phyloP scores from a whole-genome alignment of 1,140 invertebrate species.

The Gryon sp. region DNA sequence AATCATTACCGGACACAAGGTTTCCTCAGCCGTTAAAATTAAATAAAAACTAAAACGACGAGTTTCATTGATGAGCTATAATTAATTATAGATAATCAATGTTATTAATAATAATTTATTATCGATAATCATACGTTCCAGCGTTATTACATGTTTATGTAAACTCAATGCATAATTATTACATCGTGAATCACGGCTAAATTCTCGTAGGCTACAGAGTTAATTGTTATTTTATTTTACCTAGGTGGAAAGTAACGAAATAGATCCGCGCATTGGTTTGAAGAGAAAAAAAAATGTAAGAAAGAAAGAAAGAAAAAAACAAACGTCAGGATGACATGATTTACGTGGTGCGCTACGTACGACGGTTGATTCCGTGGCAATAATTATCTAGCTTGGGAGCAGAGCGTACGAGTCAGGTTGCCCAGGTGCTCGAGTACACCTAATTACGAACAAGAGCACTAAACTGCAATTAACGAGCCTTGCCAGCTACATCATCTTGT shows the following conservation, averaged over 20 bases:
- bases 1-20: neutral
- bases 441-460: conserved; percentile 78
- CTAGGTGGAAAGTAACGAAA: conserved; percentile 16
- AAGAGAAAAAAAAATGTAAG: neutral
- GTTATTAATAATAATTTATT: conserved; percentile 19
- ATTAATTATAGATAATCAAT: conserved; percentile 13
- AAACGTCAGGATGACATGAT: conserved; percentile 57
- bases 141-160: conserved; percentile 19
- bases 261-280: conserved; percentile 17
- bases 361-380: conserved; percentile 69
- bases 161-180: conserved; percentile 23
- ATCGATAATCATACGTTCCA: conserved; percentile 8
- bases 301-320: too few relatives aligned
- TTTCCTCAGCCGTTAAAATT: neutral
- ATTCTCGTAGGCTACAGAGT: conserved; percentile 5
- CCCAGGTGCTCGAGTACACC: conserved; percentile 74
- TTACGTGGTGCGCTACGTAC: conserved; percentile 64
- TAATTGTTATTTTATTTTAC: conserved; percentile 41
- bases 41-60: neutral
- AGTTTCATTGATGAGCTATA: neutral
- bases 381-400: conserved; percentile 74
- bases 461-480: conserved; percentile 78
- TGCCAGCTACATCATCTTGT: conserved; percentile 65
- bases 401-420: conserved; percentile 55
- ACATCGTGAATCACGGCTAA: conserved; percentile 12